A percentile compares a stretch with the other conserved stretches of the same genome.
Conservation (phyloP, 2,888 invertebrate species). For the Geophilus truncorum region DNA sequence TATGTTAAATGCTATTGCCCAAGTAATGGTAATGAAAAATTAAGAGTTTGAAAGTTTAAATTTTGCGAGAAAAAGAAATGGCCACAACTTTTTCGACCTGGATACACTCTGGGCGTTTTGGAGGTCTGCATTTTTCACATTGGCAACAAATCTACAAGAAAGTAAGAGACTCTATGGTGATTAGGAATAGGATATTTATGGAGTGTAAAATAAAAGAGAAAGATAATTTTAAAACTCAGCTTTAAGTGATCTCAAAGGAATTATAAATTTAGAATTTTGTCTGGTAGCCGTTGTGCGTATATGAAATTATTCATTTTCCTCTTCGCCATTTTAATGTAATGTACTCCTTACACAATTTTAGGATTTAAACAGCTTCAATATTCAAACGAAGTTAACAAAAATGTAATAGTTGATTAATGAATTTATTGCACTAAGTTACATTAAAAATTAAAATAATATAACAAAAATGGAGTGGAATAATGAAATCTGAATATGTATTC, state of each 20-base stretch:
- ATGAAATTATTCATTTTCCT: constrained; percentile 13
- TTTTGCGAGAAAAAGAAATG: background rate
- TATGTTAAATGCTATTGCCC: background rate
- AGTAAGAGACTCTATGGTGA: background rate
- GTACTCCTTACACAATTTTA: constrained; percentile 12
- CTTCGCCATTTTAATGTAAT: constrained; percentile 5
- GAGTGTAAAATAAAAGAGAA: background rate
- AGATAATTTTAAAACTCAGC: background rate
- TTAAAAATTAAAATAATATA: too few relatives aligned
- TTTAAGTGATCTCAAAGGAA: background rate
- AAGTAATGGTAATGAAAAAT: background rate
- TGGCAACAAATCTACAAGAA: background rate
- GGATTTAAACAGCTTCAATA: background rate
- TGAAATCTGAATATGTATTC: background rate
- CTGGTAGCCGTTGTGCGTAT: constrained; percentile 9
- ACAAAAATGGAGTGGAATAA: background rate
- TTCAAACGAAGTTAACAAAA: background rate
- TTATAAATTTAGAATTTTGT: background rate
- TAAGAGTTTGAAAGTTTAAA: background rate
- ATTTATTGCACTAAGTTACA: background rate
- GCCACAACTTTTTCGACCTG: background rate
- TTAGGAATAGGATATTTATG: background rate
- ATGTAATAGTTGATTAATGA: background rate
- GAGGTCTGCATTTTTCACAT: constrained; percentile 16
- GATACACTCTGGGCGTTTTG: background rate